A percentile compares a stretch with the other conserved stretches of the same genome.
These are phyloP conservation scores for Merops nubicus DNA, from an alignment of 2,113 vertebrate genomes.

Conservation along the genomic window DNA sequence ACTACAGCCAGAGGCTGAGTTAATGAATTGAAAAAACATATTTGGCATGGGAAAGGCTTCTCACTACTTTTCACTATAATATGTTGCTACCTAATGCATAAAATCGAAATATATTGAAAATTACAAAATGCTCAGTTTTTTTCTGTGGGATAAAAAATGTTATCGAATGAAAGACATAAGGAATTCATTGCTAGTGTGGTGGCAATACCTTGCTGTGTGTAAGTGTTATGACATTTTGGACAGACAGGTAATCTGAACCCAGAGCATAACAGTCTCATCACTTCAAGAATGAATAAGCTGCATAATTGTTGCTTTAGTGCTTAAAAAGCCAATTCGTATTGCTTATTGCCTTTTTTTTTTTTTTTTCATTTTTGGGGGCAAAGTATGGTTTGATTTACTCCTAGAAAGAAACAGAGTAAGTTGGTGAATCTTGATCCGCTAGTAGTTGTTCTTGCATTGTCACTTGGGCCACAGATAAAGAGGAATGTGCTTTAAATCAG, in stretches of 20 bases:
- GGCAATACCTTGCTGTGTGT: neutral
- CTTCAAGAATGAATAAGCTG: neutral
- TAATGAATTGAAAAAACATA: neutral
- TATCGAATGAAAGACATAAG: neutral
- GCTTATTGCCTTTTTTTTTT: neutral
- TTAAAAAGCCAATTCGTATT: neutral
- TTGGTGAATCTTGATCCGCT: neutral
- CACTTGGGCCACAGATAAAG: neutral
- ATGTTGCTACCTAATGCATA: neutral
- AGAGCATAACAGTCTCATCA: neutral
- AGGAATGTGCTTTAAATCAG: neutral
- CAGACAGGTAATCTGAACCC: neutral
- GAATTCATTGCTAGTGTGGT: neutral
- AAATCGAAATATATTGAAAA: neutral
- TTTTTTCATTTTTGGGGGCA: neutral
- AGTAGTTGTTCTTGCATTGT: neutral
- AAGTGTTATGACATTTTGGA: neutral
- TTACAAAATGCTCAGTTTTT: neutral
- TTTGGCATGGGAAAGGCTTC: neutral
- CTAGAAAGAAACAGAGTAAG: neutral
- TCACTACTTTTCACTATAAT: neutral
- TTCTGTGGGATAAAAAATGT: neutral
- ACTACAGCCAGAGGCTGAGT: neutral
- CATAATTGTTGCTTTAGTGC: neutral
- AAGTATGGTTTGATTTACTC: neutral